Evolutionary conservation across 2,113 vertebrate genomes (phyloP).

Genomic region (Myanophis thanlyinensis): DNA sequence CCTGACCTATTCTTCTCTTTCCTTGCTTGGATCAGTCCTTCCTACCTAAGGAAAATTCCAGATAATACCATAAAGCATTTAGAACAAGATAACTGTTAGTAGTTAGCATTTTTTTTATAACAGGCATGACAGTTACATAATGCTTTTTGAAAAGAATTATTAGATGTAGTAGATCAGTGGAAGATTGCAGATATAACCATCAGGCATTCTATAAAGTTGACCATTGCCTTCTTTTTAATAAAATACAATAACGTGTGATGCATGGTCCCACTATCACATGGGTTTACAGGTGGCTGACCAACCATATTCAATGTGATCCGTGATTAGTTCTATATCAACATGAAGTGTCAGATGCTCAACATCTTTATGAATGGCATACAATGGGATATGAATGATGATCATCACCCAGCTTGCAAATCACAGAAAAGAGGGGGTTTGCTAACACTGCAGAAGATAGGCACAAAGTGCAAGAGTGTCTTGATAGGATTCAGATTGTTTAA

Average conservation of each 20-base stretch:
- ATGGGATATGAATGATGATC: neutral
- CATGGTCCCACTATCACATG: neutral
- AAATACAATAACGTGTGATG: neutral
- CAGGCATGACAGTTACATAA: neutral
- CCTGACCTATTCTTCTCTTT: neutral
- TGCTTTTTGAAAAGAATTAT: neutral
- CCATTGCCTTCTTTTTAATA: neutral
- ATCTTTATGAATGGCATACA: neutral
- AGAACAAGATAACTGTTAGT: neutral
- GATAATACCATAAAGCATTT: neutral
- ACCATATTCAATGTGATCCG: neutral
- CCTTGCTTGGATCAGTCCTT: neutral
- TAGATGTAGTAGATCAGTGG: neutral
- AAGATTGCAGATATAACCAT: neutral
- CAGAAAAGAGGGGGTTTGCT: neutral
- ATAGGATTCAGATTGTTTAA: neutral
- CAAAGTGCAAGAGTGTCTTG: neutral
- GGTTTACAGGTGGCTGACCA: neutral
- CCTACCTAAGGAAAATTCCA: neutral
- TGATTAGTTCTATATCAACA: neutral
- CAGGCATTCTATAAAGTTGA: neutral
- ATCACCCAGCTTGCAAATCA: neutral
- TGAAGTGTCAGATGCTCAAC: neutral
- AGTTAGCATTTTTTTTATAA: neutral
- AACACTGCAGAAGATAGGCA: neutral